Base-by-base conservation (phyloP, 2,113 vertebrate genomes). In the Rousettus leschenaultii region DNA sequence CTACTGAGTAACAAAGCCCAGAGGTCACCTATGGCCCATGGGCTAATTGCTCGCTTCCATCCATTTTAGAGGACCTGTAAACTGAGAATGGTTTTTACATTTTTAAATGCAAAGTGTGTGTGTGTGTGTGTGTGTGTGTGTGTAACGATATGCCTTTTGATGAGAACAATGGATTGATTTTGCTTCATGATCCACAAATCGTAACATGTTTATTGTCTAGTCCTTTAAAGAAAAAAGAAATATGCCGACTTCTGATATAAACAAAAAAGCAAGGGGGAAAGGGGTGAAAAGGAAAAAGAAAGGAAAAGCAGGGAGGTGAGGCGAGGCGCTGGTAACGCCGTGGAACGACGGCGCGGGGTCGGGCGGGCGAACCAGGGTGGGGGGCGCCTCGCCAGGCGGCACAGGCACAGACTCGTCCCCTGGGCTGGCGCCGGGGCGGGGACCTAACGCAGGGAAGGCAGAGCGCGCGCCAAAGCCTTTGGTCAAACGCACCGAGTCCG, bases 301-400 rank as follows among this genome's bases (percentile, higher is more conserved):
- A 12, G 6, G 21, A 9, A n/a, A 24, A 4, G 19, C 14, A 28
- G 61, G 35, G 35, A 19, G 19, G 28, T 7, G 26, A 77, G n/a
- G 9, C 18, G 14, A 59, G 22, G 51, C 0, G 33, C 3, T 51
- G 12, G 12, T n/a, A 33, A 80, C 13, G 7, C 21, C 14, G 1
- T 22, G 30, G 30, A 45, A 35, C 33, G 12, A 1, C 2, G 21
- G 3, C 6, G 6, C 4, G 2, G 22, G 11, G 15, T 35, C n/a
- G n/a, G n/a, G n/a, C n/a, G n/a, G n/a, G n/a, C n/a, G n/a, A n/a
- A n/a, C n/a, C n/a, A n/a, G n/a, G n/a, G n/a, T n/a, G n/a, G n/a
- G n/a, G n/a, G n/a, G n/a, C n/a, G n/a, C n/a, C n/a, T n/a, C n/a
- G n/a, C n/a, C n/a, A n/a, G n/a, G n/a, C n/a, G n/a, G n/a, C n/a